phyloP scores from a whole-genome alignment of 2,113 vertebrate species.

The Poeciliopsis occidentalis region DNA sequence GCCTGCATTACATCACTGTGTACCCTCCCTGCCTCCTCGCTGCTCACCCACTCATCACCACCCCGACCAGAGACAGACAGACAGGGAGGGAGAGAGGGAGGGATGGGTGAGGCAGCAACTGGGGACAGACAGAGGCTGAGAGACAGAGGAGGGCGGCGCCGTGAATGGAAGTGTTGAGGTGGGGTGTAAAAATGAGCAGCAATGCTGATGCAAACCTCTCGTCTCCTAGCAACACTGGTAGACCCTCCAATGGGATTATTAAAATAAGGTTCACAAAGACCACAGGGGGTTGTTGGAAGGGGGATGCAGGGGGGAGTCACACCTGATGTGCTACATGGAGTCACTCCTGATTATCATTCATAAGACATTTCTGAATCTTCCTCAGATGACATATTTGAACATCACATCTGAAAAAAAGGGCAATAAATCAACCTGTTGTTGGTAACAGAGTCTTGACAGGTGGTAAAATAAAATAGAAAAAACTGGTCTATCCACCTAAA shows the following conservation, averaged over 20 bases:
- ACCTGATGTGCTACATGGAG: neutral
- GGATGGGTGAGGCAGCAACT: constrained; percentile 12
- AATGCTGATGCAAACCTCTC: constrained; percentile 46
- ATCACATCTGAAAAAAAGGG: neutral
- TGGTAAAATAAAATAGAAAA: no score
- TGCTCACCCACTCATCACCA: constrained; percentile 39
- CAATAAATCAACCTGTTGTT: neutral
- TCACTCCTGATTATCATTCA: neutral
- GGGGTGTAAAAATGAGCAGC: constrained; percentile 27
- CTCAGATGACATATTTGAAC: neutral
- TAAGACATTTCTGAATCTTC: neutral
- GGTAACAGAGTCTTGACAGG: neutral
- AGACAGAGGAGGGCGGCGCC: constrained; percentile 33
- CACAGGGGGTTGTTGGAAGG: neutral
- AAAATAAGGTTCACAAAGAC: constrained; percentile 26
- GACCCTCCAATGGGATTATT: constrained; percentile 22
- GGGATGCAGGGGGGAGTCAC: neutral
- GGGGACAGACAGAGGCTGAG: constrained; percentile 34
- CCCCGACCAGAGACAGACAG: constrained; percentile 33
- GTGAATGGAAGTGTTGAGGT: constrained; percentile 23
- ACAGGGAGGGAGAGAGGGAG: constrained; percentile 5
- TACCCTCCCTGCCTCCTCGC: constrained; percentile 20
- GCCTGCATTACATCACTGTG: constrained; percentile 81
- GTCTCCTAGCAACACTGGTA: constrained; percentile 69
- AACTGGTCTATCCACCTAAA: neutral